Percentiles rank a stretch among this genome's conserved stretches.
These are phyloP conservation scores for Ciconia maguari DNA, from an alignment of 2,113 vertebrate species.

Conservation along the genomic window DNA sequence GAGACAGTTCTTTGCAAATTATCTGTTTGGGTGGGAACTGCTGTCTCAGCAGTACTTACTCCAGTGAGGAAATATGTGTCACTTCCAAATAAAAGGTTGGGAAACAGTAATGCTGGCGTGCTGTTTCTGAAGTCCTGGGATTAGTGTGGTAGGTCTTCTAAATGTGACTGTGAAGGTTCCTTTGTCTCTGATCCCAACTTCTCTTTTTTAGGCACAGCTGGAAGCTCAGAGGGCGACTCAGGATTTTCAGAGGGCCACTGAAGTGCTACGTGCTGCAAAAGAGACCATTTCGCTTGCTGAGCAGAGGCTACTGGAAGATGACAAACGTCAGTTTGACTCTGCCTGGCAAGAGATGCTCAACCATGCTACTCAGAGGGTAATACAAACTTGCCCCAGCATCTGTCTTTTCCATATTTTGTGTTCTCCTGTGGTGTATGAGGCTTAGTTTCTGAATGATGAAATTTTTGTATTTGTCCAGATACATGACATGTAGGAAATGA, in stretches of 20 bases:
- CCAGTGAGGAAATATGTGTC: not conserved
- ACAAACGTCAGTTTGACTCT: conserved; percentile 93
- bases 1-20: not conserved
- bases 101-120: rapidly evolving
- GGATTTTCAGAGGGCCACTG: conserved; percentile 94
- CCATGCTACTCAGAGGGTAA: conserved; percentile 92
- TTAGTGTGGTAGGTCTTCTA: not conserved
- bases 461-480: not conserved
- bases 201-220: conserved; percentile 81
- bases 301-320: conserved; percentile 92
- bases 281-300: conserved; percentile 95
- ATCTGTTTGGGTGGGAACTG: not conserved
- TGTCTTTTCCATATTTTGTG: not conserved
- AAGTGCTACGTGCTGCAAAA: conserved; percentile 92
- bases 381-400: not conserved
- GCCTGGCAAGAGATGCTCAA: conserved; percentile 99
- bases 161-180: not conserved
- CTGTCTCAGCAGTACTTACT: not conserved
- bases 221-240: conserved; percentile 94
- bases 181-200: not conserved
- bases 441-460: not conserved
- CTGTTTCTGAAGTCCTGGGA: not conserved
- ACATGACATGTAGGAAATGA: not conserved
- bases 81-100: not conserved
- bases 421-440: not conserved